These are phyloP conservation scores for Dasypus novemcinctus DNA, from an alignment of 2,113 vertebrate genomes.

Conservation along the genomic window DNA sequence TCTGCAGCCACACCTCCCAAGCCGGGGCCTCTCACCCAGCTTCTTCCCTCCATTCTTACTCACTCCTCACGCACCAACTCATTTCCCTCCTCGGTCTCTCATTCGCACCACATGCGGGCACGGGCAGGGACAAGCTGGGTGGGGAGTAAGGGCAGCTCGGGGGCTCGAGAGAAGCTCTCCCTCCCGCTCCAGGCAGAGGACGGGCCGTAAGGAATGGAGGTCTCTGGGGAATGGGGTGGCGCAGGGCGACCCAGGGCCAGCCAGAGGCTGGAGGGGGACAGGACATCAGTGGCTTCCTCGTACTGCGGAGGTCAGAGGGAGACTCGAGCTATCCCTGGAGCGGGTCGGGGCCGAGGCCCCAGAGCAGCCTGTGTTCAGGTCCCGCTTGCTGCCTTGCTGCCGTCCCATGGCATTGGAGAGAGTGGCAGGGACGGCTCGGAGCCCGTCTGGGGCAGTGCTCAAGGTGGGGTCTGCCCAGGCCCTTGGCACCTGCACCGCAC, in stretches of 20 bases:
- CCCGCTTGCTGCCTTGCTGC: neutral
- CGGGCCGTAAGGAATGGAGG: accelerated
- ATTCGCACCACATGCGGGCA: neutral
- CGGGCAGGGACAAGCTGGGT: neutral
- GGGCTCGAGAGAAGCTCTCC: neutral
- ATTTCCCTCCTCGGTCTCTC: neutral
- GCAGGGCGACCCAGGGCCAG: neutral
- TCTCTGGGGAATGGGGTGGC: neutral
- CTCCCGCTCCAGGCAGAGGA: neutral
- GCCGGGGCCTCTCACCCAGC: neutral
- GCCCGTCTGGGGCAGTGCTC: neutral
- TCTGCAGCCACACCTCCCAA: neutral
- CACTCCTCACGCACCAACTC: neutral
- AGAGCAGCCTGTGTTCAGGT: no score
- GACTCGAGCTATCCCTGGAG: neutral
- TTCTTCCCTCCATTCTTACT: neutral
- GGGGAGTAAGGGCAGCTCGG: no score
- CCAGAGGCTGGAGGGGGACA: neutral
- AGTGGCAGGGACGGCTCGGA: neutral
- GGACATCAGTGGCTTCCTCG: neutral
- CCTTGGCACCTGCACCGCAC: neutral
- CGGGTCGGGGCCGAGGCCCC: neutral
- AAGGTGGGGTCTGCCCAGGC: neutral
- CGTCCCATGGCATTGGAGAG: neutral
- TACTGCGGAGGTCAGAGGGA: neutral